These are phyloP conservation scores for Spisula solida DNA, from an alignment of 2,888 invertebrate species.

Conservation along the genomic window DNA sequence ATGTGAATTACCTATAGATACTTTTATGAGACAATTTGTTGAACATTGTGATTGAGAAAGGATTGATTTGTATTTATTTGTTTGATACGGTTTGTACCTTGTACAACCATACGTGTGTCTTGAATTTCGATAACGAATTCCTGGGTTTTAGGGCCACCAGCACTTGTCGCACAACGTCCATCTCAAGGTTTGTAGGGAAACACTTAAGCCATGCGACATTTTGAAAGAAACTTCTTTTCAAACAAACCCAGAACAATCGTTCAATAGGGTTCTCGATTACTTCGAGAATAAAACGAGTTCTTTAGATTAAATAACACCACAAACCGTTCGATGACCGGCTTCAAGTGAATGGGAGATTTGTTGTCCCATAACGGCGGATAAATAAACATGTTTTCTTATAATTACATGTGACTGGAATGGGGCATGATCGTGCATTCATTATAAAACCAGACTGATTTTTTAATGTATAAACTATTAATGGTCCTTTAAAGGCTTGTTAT, in stretches of 20 bases:
- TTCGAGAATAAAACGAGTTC: neutral
- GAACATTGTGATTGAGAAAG: no score
- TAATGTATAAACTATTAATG: slow-evolving; percentile 23
- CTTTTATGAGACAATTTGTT: no score
- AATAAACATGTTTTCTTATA: slow-evolving; percentile 72
- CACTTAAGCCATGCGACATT: no score
- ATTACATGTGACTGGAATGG: slow-evolving; percentile 50
- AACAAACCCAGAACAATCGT: neutral
- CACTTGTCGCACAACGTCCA: no score
- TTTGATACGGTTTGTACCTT: no score
- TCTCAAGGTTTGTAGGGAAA: no score
- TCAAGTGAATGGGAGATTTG: neutral
- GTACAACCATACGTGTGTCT: no score
- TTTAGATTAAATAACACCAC: neutral
- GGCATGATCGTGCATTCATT: slow-evolving; percentile 62
- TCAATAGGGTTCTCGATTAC: neutral
- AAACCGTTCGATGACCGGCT: slow-evolving; percentile 8
- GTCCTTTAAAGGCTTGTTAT: slow-evolving; percentile 42
- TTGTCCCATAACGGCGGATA: slow-evolving; percentile 56
- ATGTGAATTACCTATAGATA: no score
- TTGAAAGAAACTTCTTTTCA: no score
- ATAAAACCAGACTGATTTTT: slow-evolving; percentile 53
- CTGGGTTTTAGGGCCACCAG: no score
- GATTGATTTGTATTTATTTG: no score
- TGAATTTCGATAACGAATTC: no score